Base-by-base conservation (phyloP, 2,113 vertebrate genomes). In the Tretioscincus oriximinensis region DNA sequence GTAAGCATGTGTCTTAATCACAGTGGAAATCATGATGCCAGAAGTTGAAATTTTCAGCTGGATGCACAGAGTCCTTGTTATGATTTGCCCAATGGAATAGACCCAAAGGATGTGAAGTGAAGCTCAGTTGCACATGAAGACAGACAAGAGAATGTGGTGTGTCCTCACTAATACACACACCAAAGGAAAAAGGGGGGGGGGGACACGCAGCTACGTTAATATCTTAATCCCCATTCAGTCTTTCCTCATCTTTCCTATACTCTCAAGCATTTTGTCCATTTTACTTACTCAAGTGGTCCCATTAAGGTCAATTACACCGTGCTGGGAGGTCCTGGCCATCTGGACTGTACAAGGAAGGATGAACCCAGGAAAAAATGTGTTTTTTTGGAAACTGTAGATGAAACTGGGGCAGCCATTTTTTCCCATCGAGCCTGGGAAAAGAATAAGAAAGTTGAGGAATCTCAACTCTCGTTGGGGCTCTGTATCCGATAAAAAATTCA, bases 241-340 rank as follows among this genome's bases (percentile, higher is more conserved):
- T 84, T 22, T 49, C 68, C 65, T 76, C 22, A 16, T 1, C 35
- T 88, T 89, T 87, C 63, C 75, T 69, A 49, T 63, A 54, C 29
- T n/a, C 21, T 74, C 49, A 14, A 83, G 79, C 63, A 29, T 45
- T 78, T 83, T 82, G 74, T 71, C 71, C 77, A 11, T 77, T 86
- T 86, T 61, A 76, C 45, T 80, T 67, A 86, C 41, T 60, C 64
- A 80, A 73, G 11, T 54, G 83, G 85, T 78, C 31, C 84, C 77
- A 73, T 74, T 74, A 66, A 82, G 85, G 73, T 70, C 83, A 85
- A 49, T 80, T 82, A 77, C 29, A 81, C 69, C 26, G 11, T 64
- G 35, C 64, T 75, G 90, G 54, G 73, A 86, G 87, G 76, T 78
- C 69, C 45, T 26, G 20, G 11, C 51, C 61, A 83, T 78, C 60